Evolutionary conservation across 1,140 invertebrate genomes (phyloP), one percentile per base, ranked within the genome.

Genomic region (Dryas iulia): DNA sequence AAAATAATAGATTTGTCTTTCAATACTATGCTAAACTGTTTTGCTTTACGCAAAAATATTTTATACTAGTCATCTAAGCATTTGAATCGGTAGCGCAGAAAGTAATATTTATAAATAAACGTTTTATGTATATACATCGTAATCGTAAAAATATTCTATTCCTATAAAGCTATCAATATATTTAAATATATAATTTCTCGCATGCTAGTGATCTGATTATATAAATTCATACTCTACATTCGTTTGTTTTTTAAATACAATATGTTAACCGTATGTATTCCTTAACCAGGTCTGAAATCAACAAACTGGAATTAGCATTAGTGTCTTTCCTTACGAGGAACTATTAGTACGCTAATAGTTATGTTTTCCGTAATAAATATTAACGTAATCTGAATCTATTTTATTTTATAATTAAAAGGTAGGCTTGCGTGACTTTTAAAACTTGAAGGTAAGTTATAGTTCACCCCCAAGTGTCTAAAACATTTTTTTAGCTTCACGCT

Each of bases 21-120:
- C 47, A 59, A 71, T 72, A 64, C 76, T 81, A 78, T 78, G 52
- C 62, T 81, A 83, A 84, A 81, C 83, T 88, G 86, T 88, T 86
- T 86, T 62, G 70, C 75, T 79, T 35, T 57, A 78, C 72, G 80
- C 72, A 70, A 78, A 69, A 77, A 77, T 82, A 62, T 39, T 39
- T 76, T 73, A 72, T 77, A 83, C 86, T 84, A 84, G 86, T 85
- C 84, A 84, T 78, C 83, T 84, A 78, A 78, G 72, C 76, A 82
- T 81, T 86, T 85, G 86, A 79, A 84, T 77, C 66, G 71, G 72
- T 78, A 66, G 69, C 83, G 73, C 80, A 78, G 73, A 80, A 84
- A 84, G 81, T 83, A 82, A 79, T 77, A 69, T 83, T 77, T 82
- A 71, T 80, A 86, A 88, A 88, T 88, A 88, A 61, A 77, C 82